Evolutionary conservation across 1,140 invertebrate genomes (phyloP).

Genomic region (Anastrepha obliqua): DNA sequence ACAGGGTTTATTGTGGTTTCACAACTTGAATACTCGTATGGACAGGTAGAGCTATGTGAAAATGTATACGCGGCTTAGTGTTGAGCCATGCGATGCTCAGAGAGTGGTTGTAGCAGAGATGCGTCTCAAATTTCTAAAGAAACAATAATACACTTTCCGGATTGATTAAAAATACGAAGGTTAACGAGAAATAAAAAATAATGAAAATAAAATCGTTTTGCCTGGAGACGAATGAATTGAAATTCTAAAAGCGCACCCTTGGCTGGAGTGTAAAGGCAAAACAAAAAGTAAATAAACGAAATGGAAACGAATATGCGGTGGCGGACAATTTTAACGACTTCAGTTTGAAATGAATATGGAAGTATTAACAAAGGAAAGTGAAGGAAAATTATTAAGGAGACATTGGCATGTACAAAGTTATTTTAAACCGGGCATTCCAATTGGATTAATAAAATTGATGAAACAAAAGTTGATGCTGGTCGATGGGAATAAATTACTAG

Average conservation of each 20-base stretch:
- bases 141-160: conserved; percentile 27
- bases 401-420: not conserved
- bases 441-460: not conserved
- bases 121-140: conserved; percentile 18
- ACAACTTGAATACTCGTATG: conserved; percentile 39
- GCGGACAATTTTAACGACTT: not conserved
- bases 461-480: not conserved
- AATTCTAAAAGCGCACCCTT: conserved; percentile 22
- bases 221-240: not conserved
- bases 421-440: not conserved
- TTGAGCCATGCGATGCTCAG: not conserved
- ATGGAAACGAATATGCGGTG: not conserved
- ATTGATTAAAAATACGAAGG: conserved; percentile 10
- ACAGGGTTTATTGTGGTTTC: conserved; percentile 36
- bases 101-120: not conserved
- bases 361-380: not conserved
- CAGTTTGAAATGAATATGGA: not conserved
- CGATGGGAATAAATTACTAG: too few relatives aligned
- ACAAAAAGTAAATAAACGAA: conserved; percentile 2
- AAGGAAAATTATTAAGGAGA: not conserved
- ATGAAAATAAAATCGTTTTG: not conserved
- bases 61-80: not conserved
- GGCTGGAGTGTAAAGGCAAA: not conserved
- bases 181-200: conserved; percentile 11
- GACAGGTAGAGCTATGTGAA: conserved; percentile 12